phyloP scores from a whole-genome alignment of 1,140 invertebrate species.

The Lordiphosa clarofinis region DNA sequence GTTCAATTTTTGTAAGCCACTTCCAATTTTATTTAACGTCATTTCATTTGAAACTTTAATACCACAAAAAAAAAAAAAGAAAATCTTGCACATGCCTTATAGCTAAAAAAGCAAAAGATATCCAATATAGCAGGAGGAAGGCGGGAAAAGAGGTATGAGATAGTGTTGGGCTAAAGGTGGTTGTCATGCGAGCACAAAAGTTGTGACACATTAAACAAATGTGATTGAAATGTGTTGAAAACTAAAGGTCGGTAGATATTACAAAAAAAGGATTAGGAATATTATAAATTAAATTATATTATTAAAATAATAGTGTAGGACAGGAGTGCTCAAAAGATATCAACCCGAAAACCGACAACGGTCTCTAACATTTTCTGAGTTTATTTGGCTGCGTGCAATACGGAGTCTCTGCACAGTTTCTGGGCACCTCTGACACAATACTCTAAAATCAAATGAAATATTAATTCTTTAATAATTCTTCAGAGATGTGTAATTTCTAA shows the following conservation, averaged over 20 bases:
- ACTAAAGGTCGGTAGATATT: too few species aligned
- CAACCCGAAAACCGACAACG: too few species aligned
- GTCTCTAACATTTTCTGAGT: too few species aligned
- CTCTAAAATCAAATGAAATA: too few species aligned
- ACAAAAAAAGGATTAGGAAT: not conserved
- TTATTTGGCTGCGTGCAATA: too few species aligned
- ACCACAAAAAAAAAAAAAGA: conserved; percentile 40
- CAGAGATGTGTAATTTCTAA: too few species aligned
- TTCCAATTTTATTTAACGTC: conserved; percentile 77
- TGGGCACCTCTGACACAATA: too few species aligned
- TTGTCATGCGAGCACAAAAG: conserved; percentile 56
- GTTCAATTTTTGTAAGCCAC: conserved; percentile 75
- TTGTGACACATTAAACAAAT: conserved; percentile 6
- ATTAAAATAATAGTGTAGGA: too few species aligned
- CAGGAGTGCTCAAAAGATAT: too few species aligned
- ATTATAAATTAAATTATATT: too few species aligned
- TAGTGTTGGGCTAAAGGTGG: conserved; percentile 40
- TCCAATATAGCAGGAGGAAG: conserved; percentile 1
- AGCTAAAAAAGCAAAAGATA: conserved; percentile 5
- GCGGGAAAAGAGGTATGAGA: conserved; percentile 1
- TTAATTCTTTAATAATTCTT: too few species aligned
- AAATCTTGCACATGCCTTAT: conserved; percentile 53
- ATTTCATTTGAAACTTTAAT: conserved; percentile 75
- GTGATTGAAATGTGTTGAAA: not conserved
- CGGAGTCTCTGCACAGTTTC: too few species aligned